These are phyloP conservation scores for Sebastes kiyomatsui DNA, from an alignment of 2,797 vertebrate species.

Conservation along the genomic window DNA sequence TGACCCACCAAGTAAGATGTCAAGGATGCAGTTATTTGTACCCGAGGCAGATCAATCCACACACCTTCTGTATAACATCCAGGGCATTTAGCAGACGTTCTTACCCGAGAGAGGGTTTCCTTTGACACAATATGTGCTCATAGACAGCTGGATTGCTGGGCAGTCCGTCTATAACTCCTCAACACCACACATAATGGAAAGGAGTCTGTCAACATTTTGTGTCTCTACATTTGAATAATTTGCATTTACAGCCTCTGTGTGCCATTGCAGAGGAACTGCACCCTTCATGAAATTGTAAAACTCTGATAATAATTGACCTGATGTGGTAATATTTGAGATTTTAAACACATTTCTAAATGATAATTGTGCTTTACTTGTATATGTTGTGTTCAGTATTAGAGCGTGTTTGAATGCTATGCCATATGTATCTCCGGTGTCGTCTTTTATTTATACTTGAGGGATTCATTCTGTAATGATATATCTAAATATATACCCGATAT, in stretches of 20 bases:
- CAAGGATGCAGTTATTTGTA: neutral
- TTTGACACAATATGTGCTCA: neutral
- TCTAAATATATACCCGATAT: conserved; percentile 7
- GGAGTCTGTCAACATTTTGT: neutral
- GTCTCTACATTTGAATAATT: neutral
- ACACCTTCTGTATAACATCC: neutral
- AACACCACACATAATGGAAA: neutral
- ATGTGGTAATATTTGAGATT: conserved; percentile 9
- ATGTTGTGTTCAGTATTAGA: conserved; percentile 68
- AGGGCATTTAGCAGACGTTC: neutral
- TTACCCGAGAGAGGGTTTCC: neutral
- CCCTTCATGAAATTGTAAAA: conserved; percentile 12
- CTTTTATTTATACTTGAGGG: conserved; percentile 45
- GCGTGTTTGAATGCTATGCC: conserved; percentile 50
- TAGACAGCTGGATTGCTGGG: neutral
- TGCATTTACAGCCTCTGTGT: neutral
- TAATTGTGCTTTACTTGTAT: conserved; percentile 59
- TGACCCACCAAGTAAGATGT: neutral
- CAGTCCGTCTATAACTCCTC: neutral
- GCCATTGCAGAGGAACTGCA: conserved; percentile 1
- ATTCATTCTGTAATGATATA: conserved; percentile 23
- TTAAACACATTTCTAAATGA: conserved; percentile 16
- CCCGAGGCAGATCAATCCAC: neutral
- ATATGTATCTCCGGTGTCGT: conserved; percentile 44
- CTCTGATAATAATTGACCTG: neutral